A percentile compares a stretch with the other conserved stretches of the same genome.
Conservation (phyloP, 1,140 invertebrate species). For the Bacillus rossius region DNA sequence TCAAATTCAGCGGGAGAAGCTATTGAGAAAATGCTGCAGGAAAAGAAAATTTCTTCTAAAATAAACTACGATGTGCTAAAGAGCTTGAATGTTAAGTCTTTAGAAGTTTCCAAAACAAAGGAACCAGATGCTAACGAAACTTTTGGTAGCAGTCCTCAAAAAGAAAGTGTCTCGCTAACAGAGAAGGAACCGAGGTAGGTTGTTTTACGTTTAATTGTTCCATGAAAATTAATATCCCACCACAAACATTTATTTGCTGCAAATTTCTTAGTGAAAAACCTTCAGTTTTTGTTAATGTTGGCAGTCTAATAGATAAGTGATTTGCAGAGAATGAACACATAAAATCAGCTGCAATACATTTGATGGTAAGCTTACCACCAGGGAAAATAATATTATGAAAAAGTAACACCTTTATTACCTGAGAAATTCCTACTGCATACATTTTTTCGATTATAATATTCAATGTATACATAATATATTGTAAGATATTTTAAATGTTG, state of each 20-base stretch:
- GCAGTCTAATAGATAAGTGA: no score
- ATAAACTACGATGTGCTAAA: constrained; percentile 97
- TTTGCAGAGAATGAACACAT: no score
- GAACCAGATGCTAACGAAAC: neutral
- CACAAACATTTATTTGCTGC: neutral
- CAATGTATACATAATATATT: no score
- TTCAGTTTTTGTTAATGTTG: no score
- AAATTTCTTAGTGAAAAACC: neutral
- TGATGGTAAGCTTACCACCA: no score
- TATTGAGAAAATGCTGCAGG: constrained; percentile 90
- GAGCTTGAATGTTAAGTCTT: constrained; percentile 53
- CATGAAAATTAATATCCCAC: neutral
- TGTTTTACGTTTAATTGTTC: neutral
- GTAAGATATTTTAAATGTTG: no score
- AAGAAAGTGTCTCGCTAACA: neutral
- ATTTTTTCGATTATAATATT: no score
- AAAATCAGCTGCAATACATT: no score
- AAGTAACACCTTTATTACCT: no score
- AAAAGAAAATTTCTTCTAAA: constrained; percentile 93
- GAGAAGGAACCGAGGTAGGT: neutral
- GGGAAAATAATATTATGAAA: no score
- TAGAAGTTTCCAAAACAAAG: neutral
- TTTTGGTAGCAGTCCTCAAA: neutral
- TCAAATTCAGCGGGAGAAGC: constrained; percentile 62
- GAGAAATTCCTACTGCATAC: no score